A percentile compares a stretch with the other conserved stretches of the same genome.
phyloP scores from a whole-genome alignment of 2,113 vertebrate genomes.

The Turnix velox region DNA sequence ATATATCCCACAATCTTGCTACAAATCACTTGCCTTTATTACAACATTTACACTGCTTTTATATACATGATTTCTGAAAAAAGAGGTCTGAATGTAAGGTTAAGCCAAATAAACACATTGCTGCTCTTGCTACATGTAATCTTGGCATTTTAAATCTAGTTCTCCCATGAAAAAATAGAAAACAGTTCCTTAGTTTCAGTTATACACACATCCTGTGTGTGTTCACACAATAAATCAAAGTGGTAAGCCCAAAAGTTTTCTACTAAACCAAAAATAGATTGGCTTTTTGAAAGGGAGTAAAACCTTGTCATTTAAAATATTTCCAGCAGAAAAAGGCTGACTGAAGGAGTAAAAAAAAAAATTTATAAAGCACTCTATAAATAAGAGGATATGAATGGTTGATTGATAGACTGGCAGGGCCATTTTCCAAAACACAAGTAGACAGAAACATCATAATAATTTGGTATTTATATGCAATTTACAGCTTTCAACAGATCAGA shows the following conservation, averaged over 20 bases:
- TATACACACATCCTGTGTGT: too few relatives aligned
- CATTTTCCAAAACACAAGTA: not conserved
- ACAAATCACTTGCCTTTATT: not conserved
- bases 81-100: fast-evolving
- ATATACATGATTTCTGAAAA: not conserved
- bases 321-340: not conserved
- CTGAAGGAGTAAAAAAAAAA: too few relatives aligned
- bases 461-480: not conserved
- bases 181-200: too few relatives aligned
- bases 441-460: not conserved
- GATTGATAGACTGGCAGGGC: not conserved
- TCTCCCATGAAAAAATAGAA: too few relatives aligned
- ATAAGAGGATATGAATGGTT: not conserved
- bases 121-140: not conserved
- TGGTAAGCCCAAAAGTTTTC: not conserved
- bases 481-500: slow-evolving; percentile 4
- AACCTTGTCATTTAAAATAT: not conserved
- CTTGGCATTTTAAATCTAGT: not conserved
- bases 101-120: not conserved
- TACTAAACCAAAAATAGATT: not conserved
- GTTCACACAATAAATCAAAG: not conserved
- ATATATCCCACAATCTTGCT: not conserved
- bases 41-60: not conserved
- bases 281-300: not conserved
- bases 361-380: not conserved